Evolutionary conservation across 2,888 invertebrate species (phyloP).

Genomic region (Eupeodes luniger): DNA sequence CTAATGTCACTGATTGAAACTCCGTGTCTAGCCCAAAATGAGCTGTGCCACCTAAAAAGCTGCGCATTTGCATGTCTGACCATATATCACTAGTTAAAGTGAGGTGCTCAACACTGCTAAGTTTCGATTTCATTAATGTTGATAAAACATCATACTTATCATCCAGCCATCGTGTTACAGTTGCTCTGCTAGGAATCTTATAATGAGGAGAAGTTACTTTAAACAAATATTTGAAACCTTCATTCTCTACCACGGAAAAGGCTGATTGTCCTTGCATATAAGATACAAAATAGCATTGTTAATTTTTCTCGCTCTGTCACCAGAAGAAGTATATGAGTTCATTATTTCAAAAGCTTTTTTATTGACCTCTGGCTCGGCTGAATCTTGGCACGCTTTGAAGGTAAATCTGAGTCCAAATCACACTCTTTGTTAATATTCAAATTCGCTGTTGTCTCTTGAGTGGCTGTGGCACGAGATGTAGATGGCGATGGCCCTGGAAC

Average conservation of each 20-base stretch:
- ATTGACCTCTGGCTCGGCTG: neutral
- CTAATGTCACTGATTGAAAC: slow-evolving; percentile 12
- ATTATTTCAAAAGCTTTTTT: no score
- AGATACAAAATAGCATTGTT: slow-evolving; percentile 50
- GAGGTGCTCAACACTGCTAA: slow-evolving; percentile 51
- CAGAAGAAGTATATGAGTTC: no score
- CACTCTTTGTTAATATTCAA: neutral
- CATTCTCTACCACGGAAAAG: slow-evolving; percentile 31
- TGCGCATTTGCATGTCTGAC: slow-evolving; percentile 56
- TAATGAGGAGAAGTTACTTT: slow-evolving; percentile 35
- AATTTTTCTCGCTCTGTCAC: slow-evolving; percentile 39
- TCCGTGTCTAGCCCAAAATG: slow-evolving; percentile 41
- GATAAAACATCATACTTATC: slow-evolving; percentile 60
- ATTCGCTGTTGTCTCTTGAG: no score
- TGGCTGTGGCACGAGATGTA: no score
- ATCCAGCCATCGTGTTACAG: slow-evolving; percentile 55
- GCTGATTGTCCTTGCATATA: slow-evolving; percentile 47
- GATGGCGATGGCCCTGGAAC: no score
- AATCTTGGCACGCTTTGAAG: neutral
- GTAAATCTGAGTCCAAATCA: slow-evolving; percentile 1
- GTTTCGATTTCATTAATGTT: slow-evolving; percentile 40
- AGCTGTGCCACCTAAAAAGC: slow-evolving; percentile 58
- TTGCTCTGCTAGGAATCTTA: slow-evolving; percentile 49
- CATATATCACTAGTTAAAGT: slow-evolving; percentile 65
- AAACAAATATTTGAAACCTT: slow-evolving; percentile 16